Base-by-base conservation (phyloP, 2,113 vertebrate genomes). In the Sceloporus tristichus region DNA sequence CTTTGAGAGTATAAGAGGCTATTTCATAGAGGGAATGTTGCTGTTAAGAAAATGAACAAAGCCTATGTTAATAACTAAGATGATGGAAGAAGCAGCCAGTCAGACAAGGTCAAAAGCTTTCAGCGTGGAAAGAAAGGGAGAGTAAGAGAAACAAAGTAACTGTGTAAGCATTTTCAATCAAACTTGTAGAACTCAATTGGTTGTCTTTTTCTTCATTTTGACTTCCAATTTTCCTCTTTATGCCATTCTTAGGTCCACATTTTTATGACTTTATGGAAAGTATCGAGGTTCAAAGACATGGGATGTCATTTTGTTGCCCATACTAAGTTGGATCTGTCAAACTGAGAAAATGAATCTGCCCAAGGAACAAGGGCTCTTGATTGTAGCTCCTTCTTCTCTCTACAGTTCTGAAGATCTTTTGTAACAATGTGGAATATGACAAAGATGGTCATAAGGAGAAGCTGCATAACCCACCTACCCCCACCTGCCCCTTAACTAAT, bases 101-200 rank as follows among this genome's bases (percentile, higher is more conserved):
- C 29, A 70, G 76, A 86, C 65, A 70, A 70, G 74, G 85, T 79
- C 85, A 86, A 70, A 62, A 38, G 16, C 62, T 85, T 85, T 78
- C 19, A 66, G 34, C 4, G 25, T 85, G 8, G 16, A 66, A n/a
- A 62, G 13, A 40, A 85, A 25, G 48, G 75, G 70, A 10, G 19
- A 54, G 23, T 70, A 21, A 70, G 42, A 79, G 10, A 6, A 66
- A 54, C 19, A 1, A 8, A 68, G 4, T 68, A 25, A 53, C 48
- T 25, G 48, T 38, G 18, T 86, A 27, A 11, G 77, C 13, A 85
- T 79, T 68, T 54, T 23, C 5, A 68, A n/a, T 48, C 2, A 27
- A 25, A 70, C 42, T 48, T 40, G 34, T 8, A 76, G 73, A 62
- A 82, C 34, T 68, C 4, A n/a, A 40, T n/a, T 66, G 13, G 9